A percentile compares a stretch with the other conserved stretches of the same genome.
These are phyloP conservation scores for Muscina levida DNA, from an alignment of 2,888 invertebrate species.

Conservation along the genomic window DNA sequence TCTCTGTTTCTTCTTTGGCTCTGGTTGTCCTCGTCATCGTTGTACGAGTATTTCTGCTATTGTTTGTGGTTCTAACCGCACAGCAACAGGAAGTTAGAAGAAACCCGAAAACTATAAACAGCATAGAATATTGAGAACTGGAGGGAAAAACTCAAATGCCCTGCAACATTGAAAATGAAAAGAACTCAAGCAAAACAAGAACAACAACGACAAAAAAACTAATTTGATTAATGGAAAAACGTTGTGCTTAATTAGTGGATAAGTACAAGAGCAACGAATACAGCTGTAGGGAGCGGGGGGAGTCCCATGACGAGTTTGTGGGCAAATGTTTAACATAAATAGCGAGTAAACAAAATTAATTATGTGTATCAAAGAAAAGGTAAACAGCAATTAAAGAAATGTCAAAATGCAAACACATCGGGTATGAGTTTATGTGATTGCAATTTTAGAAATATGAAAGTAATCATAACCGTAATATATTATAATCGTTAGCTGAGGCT, in stretches of 20 bases:
- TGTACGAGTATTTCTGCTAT: neutral
- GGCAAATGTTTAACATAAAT: slow-evolving; percentile 40
- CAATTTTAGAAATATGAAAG: no score
- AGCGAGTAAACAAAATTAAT: slow-evolving; percentile 44
- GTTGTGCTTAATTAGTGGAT: slow-evolving; percentile 53
- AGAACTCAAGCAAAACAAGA: slow-evolving; percentile 3
- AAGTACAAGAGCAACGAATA: slow-evolving; percentile 6
- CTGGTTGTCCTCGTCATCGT: neutral
- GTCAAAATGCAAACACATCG: slow-evolving; percentile 19
- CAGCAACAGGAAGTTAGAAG: slow-evolving; percentile 31
- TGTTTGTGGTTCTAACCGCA: slow-evolving; percentile 21
- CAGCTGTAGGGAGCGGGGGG: neutral
- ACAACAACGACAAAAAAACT: slow-evolving; percentile 20
- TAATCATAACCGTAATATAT: no score
- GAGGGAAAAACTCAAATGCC: slow-evolving; percentile 30
- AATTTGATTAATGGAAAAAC: slow-evolving; percentile 57
- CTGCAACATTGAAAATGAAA: slow-evolving; percentile 30
- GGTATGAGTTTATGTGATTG: no score
- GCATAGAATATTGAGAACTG: neutral
- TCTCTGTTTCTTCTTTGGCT: neutral
- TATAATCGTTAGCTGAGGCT: no score
- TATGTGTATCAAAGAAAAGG: slow-evolving; percentile 40
- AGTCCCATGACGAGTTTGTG: neutral
- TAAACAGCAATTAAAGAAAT: slow-evolving; percentile 38
- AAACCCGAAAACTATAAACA: neutral